Conservation (phyloP, 1,140 invertebrate species). For the Hestina assimilis region DNA sequence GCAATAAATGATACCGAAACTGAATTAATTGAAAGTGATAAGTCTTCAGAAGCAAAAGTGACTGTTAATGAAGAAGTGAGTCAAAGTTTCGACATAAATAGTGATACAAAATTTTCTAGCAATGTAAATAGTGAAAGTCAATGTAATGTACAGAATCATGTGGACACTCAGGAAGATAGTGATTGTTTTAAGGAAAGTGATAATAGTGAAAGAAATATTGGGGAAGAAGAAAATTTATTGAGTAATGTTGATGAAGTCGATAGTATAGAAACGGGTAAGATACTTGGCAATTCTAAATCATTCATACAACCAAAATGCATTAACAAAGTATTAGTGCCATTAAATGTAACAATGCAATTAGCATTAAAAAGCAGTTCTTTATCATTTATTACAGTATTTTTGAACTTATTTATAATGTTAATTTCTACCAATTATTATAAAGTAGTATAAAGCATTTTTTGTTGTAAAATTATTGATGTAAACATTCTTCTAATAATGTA, state of each 20-base stretch:
- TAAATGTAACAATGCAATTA: no score
- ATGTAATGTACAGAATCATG: conserved; percentile 53
- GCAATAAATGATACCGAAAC: conserved; percentile 1
- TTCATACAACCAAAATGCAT: no score
- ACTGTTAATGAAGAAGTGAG: conserved; percentile 21
- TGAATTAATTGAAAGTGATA: neutral
- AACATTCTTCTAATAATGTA: no score
- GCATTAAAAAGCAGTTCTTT: no score
- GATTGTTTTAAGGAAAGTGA: conserved; percentile 56
- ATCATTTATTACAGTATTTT: no score
- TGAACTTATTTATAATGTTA: no score
- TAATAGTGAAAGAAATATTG: conserved; percentile 14
- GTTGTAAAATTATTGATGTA: no score
- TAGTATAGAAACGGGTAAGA: neutral
- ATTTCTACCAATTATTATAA: no score
- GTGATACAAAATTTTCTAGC: conserved; percentile 13
- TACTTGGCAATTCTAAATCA: neutral
- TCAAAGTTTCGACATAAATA: neutral
- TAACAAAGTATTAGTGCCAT: no score
- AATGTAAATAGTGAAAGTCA: conserved; percentile 23
- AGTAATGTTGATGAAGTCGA: neutral
- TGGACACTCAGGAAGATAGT: conserved; percentile 43
- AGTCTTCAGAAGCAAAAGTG: conserved; percentile 1
- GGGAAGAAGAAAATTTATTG: conserved; percentile 9
- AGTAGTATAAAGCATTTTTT: no score